These are phyloP conservation scores for Falco punctatus DNA, from an alignment of 2,113 vertebrate species.

Conservation along the genomic window DNA sequence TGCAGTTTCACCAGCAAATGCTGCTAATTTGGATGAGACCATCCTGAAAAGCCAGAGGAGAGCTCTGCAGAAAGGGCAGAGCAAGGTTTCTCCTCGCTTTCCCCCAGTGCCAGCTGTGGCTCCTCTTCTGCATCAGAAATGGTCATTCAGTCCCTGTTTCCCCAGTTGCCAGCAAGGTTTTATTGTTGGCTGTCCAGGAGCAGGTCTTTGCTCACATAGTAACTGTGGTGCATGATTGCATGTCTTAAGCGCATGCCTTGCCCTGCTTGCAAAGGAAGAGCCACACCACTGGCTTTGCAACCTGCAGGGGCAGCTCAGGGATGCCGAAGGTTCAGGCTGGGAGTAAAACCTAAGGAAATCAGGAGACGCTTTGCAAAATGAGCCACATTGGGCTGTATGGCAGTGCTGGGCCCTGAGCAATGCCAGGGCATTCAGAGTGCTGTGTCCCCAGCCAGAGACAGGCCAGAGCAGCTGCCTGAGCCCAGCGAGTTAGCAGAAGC, in stretches of 20 bases:
- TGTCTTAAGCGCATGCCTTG: background rate
- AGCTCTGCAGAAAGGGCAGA: background rate
- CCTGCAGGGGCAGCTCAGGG: background rate
- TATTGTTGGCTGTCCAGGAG: background rate
- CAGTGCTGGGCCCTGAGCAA: background rate
- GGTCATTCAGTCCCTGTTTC: background rate
- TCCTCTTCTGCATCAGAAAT: background rate
- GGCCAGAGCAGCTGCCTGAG: background rate
- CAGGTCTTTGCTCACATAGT: background rate
- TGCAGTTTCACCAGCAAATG: background rate
- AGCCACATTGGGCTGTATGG: rapidly evolving
- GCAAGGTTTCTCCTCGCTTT: background rate
- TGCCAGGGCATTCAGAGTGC: background rate
- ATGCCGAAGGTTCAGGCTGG: background rate
- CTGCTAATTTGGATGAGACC: background rate
- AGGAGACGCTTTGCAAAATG: background rate
- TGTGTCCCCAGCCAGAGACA: background rate
- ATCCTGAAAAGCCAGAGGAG: background rate
- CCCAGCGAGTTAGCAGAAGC: rapidly evolving
- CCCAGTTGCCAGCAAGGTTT: background rate
- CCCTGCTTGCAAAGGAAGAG: background rate
- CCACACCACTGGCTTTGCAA: background rate
- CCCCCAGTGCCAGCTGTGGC: background rate
- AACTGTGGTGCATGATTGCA: background rate
- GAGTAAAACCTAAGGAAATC: background rate